These are phyloP conservation scores for Drosophila conformis DNA, from an alignment of 2,888 invertebrate species.

Conservation along the genomic window DNA sequence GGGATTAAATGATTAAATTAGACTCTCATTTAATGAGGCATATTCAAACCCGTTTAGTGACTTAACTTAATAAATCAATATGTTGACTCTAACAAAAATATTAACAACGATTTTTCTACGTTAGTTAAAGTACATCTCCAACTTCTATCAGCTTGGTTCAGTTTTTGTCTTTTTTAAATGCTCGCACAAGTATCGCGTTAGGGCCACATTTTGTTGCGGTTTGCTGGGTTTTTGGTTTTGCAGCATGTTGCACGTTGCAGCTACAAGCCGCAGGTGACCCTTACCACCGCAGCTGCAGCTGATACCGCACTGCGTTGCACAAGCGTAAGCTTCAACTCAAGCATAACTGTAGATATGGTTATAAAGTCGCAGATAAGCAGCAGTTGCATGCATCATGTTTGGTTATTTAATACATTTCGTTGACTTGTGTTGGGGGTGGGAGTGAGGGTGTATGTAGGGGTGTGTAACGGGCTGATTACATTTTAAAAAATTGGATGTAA, in stretches of 20 bases:
- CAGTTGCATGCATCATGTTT: conserved; percentile 45
- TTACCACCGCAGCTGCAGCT: conserved; percentile 14
- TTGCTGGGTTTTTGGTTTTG: conserved; percentile 9
- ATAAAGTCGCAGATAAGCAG: conserved; percentile 30
- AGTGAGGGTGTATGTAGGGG: not conserved
- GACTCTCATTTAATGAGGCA: no score
- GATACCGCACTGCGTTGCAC: conserved; percentile 24
- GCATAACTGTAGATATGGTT: conserved; percentile 6
- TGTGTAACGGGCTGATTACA: not conserved
- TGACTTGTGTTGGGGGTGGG: not conserved
- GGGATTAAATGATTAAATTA: not conserved
- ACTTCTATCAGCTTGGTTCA: not conserved
- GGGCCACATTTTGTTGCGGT: conserved; percentile 30
- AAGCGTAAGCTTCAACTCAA: conserved; percentile 4
- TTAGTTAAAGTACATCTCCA: not conserved
- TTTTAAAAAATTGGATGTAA: not conserved
- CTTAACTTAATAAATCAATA: not conserved
- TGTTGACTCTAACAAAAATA: not conserved
- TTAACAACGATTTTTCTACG: not conserved
- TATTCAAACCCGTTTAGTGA: no score
- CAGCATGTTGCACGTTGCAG: conserved; percentile 14
- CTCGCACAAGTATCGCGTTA: conserved; percentile 71
- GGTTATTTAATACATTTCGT: conserved; percentile 33
- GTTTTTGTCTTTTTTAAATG: not conserved
- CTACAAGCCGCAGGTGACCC: conserved; percentile 21